Evolutionary conservation across 2,113 vertebrate species (phyloP), one percentile per base, ranked within the genome.

Genomic region (Synodontis membranacea): DNA sequence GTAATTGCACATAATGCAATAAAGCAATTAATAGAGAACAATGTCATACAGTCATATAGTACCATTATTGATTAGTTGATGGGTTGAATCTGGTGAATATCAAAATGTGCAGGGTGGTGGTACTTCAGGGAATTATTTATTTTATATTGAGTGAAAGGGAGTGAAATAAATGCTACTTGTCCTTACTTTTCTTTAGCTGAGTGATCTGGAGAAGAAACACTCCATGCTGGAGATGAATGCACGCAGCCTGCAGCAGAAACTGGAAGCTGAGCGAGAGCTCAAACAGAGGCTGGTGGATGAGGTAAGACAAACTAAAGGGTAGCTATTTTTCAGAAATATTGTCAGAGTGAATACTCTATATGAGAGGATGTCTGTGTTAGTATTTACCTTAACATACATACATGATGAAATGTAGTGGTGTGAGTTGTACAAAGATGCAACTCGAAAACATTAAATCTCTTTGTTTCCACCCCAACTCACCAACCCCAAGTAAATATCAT

Each of bases 171-270:
- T 15, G n/a, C 42, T 11, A 81, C 10, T 39, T 54, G 60, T 46
- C 12, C 2, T 44, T 44, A 4, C 14, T 62, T 56, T 46, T 39
- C 44, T 82, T 70, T 86, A 99, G 98, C 92, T 99, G 83, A 97
- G 94, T 60, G 97, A 99, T 91, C 93, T 99, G 94, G 98, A 99
- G 93, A 99, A 99, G 95, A 99, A 99, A 89, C 98, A 99, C 0
- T 94, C 97, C 84, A 99, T 99, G 97, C 93, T 99, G 90, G 98
- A 99, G 91, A 98, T 99, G 97, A 99, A 99, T 0, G 96, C 98
- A 12, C 97, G 96, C 83, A 98, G 97, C 91, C 93, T 99, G 89
- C 98, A 99, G 88, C 98, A 99, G 93, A 99, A 99, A 89, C 95
- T 99, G 80, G 98, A 99, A 94, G 97, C 97, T 0, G 98, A 99